Evolutionary conservation across 2,113 vertebrate species (phyloP), one percentile per base, ranked within the genome.

Genomic region (Cyprinodon variegatus): DNA sequence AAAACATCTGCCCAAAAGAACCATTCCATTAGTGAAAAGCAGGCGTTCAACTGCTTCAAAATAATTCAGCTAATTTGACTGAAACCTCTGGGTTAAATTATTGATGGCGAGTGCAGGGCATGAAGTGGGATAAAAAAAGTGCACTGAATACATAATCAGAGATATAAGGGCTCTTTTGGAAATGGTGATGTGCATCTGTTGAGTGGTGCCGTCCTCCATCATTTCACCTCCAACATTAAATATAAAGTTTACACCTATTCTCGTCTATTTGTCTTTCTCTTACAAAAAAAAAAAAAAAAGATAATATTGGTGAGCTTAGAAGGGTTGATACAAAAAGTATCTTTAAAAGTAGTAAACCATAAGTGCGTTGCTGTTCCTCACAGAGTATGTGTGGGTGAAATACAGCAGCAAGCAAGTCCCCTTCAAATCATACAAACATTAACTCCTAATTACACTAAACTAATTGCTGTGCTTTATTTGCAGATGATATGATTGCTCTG

Each of bases 31-130:
- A 84, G 79, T 45, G 53, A 77, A 82, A 85, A 81, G 82, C 74
- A 72, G 76, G 71, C 80, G 48, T 89, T 79, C 53, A 53, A 73
- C 76, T 84, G 77, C 81, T 89, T 87, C 81, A 91, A 86, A 87
- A 83, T 80, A 90, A 90, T 90, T 74, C 77, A 43, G 73, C 78
- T 89, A 86, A 91, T 91, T 88, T 80, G 72, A 76, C 80, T 79
- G 78, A 82, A 83, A 83, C 83, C 82, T 76, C 62, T 37, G 17
- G 50, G 76, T 83, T 86, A 75, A 89, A 90, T 90, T 87, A 88
- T 86, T 85, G 81, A 87, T 91, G 83, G 60, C 45, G 65, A 65
- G 82, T 78, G 85, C 38, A 65, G 65, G 7, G 61, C 64, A 72
- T 73, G 68, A 40, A 81, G 79, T 73, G 73, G 72, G 48, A 74